These are phyloP conservation scores for Chondrosia reniformis DNA, from an alignment of 37 sponge, comb jelly and placozoan species.

Conservation along the genomic window DNA sequence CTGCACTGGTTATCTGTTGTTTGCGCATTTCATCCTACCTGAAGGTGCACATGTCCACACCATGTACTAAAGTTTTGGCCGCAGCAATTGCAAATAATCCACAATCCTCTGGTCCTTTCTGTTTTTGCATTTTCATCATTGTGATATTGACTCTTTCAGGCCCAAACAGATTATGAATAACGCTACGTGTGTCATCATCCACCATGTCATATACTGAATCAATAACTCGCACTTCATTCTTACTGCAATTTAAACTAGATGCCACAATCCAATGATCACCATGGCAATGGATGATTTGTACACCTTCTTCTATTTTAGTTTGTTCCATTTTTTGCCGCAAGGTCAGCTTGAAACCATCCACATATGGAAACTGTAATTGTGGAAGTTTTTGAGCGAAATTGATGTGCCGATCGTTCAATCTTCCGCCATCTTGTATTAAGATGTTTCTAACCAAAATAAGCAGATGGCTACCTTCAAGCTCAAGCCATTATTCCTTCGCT, in stretches of 20 bases:
- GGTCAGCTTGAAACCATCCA: background rate
- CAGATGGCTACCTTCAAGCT: background rate
- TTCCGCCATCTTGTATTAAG: background rate
- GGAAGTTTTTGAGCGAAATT: constrained; percentile 26
- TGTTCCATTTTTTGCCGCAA: background rate
- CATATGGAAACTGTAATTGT: background rate
- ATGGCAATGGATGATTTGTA: background rate
- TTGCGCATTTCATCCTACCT: constrained; percentile 35
- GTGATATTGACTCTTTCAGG: background rate
- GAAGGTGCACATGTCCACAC: constrained; percentile 7
- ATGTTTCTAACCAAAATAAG: background rate
- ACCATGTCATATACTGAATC: constrained; percentile 31
- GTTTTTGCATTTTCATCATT: constrained; percentile 27
- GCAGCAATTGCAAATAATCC: constrained; percentile 54
- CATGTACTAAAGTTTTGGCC: constrained; percentile 32
- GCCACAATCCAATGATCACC: constrained; percentile 16
- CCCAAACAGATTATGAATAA: constrained; percentile 22
- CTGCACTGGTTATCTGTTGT: constrained; percentile 22
- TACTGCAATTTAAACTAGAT: background rate
- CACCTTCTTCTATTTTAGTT: background rate
- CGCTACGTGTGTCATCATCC: constrained; percentile 1
- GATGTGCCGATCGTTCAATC: constrained; percentile 28
- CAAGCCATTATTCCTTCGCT: background rate
- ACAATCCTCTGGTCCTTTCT: constrained; percentile 33
- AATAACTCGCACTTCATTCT: constrained; percentile 27